Evolutionary conservation across 35 echinoderm and acorn worm species (phyloP).

Genomic region (Lytechinus pictus): DNA sequence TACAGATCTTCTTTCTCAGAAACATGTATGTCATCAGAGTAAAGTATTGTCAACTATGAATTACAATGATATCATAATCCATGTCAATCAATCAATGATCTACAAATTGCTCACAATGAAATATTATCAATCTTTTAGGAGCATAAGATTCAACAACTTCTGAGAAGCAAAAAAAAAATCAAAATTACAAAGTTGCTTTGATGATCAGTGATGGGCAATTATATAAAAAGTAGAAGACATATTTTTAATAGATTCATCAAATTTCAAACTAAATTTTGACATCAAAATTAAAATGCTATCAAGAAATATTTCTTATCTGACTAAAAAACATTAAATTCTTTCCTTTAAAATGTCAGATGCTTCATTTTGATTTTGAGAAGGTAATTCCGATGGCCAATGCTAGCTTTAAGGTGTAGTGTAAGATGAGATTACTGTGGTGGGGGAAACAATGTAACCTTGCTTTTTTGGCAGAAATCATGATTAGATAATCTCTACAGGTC

Average conservation of each 20-base stretch:
- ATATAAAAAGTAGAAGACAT: background rate
- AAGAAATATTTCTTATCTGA: too few species aligned
- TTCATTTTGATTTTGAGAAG: background rate
- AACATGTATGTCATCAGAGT: too few species aligned
- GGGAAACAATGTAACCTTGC: slow-evolving; percentile 9
- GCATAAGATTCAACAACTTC: background rate
- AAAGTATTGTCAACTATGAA: too few species aligned
- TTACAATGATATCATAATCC: background rate
- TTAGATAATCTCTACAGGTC: background rate
- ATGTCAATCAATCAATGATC: background rate
- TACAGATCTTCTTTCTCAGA: too few species aligned
- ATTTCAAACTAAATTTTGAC: background rate
- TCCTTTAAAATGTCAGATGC: background rate
- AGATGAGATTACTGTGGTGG: background rate
- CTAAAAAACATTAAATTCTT: too few species aligned
- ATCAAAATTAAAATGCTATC: background rate
- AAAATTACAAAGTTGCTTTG: background rate
- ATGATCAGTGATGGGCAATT: background rate
- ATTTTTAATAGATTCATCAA: background rate
- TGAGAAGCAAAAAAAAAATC: background rate
- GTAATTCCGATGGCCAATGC: background rate
- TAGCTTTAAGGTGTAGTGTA: background rate
- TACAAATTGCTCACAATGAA: background rate
- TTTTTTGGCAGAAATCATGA: background rate
- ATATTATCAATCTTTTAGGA: background rate